Percentiles rank a stretch among this genome's conserved stretches.
Conservation (phyloP, 2,888 invertebrate species). For the Baronia brevicornis region DNA sequence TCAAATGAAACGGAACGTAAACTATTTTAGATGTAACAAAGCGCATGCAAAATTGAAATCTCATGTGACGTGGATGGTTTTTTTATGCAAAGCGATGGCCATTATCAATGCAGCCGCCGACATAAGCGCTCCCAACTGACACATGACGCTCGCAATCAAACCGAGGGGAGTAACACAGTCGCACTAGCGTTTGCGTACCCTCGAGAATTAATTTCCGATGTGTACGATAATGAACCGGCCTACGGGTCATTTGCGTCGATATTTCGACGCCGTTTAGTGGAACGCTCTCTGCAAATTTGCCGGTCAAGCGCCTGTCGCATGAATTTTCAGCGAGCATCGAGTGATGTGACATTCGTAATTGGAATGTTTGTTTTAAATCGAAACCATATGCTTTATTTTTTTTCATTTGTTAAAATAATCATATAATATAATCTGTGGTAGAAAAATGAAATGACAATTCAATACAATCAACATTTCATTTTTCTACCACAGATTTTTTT, state of each 20-base stretch:
- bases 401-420: too few species aligned
- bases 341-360: not conserved
- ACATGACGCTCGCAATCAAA: slow-evolving; percentile 25
- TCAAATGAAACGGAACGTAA: too few species aligned
- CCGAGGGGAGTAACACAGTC: slow-evolving; percentile 36
- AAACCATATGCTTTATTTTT: too few species aligned
- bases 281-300: slow-evolving; percentile 42
- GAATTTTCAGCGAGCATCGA: slow-evolving; percentile 8
- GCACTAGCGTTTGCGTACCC: slow-evolving; percentile 34
- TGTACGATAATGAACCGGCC: slow-evolving; percentile 48
- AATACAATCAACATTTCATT: too few species aligned
- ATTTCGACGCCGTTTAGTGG: slow-evolving; percentile 42
- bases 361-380: too few species aligned
- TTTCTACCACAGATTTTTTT: not conserved
- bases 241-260: slow-evolving; percentile 45
- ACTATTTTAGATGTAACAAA: slow-evolving; percentile 3
- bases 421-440: too few species aligned
- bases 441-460: too few species aligned
- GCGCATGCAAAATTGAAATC: slow-evolving; percentile 9
- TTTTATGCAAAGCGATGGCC: slow-evolving; percentile 25
- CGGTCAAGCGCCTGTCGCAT: slow-evolving; percentile 25
- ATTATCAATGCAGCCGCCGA: slow-evolving; percentile 18
- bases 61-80: slow-evolving; percentile 15
- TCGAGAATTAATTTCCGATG: slow-evolving; percentile 58
- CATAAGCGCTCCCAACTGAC: slow-evolving; percentile 23